phyloP scores from a whole-genome alignment of 2,888 invertebrate species.

The Acanthosepion esculentum region DNA sequence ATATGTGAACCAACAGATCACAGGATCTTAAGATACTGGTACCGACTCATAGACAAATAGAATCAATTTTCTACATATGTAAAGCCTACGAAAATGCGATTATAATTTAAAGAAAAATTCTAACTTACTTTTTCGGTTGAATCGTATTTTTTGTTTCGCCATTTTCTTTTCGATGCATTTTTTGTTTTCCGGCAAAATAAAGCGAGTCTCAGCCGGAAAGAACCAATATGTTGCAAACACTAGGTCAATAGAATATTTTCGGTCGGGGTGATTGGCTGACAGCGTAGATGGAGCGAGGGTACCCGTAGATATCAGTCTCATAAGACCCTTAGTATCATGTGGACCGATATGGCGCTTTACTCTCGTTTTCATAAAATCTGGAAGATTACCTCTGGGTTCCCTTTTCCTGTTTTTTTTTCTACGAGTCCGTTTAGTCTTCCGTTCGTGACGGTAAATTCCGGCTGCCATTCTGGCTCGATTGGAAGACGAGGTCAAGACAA shows the following conservation, averaged over 20 bases:
- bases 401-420: neutral
- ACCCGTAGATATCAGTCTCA: conserved; percentile 75
- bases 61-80: too few relatives aligned
- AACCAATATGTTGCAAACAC: conserved; percentile 86
- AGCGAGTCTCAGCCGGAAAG: conserved; percentile 79
- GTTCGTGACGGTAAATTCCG: neutral
- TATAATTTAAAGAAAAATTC: neutral
- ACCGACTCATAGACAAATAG: too few relatives aligned
- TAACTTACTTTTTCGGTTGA: conserved; percentile 72
- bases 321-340: conserved; percentile 75
- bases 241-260: conserved; percentile 78
- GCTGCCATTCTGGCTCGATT: neutral
- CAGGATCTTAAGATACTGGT: too few relatives aligned
- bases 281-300: conserved; percentile 76
- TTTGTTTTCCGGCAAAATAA: conserved; percentile 79
- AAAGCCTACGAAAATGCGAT: neutral
- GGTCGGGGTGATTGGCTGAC: conserved; percentile 74
- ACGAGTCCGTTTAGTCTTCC: neutral
- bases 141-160: conserved; percentile 72
- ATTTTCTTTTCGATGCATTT: conserved; percentile 80
- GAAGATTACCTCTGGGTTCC: neutral
- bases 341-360: conserved; percentile 74
- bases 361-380: conserved; percentile 25
- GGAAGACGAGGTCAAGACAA: neutral
- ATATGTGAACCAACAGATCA: too few relatives aligned